These are phyloP conservation scores for Balaenoptera acutorostrata DNA, from an alignment of 2,113 vertebrate genomes.

Conservation along the genomic window DNA sequence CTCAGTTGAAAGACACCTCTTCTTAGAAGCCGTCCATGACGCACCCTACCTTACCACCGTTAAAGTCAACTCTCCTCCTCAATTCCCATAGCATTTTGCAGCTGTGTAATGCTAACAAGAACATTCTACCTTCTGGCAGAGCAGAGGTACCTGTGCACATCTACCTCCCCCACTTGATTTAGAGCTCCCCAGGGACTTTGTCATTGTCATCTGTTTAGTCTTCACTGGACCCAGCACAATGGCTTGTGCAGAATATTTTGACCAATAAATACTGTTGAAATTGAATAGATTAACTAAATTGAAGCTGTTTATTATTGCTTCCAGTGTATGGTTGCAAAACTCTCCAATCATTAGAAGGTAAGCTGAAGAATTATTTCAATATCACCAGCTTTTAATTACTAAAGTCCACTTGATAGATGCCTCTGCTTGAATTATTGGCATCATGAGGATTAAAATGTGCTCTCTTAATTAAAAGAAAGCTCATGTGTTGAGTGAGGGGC, in stretches of 20 bases:
- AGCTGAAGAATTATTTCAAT: constrained; percentile 38
- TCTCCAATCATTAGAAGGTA: constrained; percentile 22
- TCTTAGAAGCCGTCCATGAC: not conserved
- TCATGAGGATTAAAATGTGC: constrained; percentile 35
- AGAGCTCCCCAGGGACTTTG: not conserved
- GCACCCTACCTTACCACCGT: not conserved
- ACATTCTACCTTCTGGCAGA: not conserved
- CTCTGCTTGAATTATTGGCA: constrained; percentile 41
- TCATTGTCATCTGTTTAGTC: not conserved
- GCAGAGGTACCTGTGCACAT: not conserved
- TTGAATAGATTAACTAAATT: constrained; percentile 38
- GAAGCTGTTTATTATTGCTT: constrained; percentile 24
- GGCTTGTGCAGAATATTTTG: not conserved
- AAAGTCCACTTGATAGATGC: constrained; percentile 20
- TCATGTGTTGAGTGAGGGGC: not conserved
- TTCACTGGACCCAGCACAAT: not conserved
- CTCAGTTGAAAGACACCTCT: not conserved
- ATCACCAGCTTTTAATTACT: constrained; percentile 59
- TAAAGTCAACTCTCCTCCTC: not conserved
- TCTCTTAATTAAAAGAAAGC: constrained; percentile 41
- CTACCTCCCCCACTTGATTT: not conserved
- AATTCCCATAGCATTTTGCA: not conserved
- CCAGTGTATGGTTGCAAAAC: not conserved
- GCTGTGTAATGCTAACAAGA: not conserved
- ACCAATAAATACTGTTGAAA: not conserved